Evolutionary conservation across 2,888 invertebrate genomes (phyloP).

Genomic region (Euplexia lucipara): DNA sequence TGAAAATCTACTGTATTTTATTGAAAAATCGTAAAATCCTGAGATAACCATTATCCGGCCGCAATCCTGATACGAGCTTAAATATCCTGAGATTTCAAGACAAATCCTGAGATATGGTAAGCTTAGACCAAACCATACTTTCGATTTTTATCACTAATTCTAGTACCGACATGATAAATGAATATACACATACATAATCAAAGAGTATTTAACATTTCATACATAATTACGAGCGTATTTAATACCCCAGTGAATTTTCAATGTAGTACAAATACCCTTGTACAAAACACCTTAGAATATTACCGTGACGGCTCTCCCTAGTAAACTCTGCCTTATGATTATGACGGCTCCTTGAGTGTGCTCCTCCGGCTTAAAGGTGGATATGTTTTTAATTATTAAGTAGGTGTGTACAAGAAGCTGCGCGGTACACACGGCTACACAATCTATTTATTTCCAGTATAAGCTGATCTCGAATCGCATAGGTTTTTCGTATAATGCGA

Average conservation of each 20-base stretch:
- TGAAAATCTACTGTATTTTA: too few species aligned
- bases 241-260: conserved; percentile 55
- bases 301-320: conserved; percentile 32
- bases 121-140: too few species aligned
- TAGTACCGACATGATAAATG: conserved; percentile 7
- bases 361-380: conserved; percentile 25
- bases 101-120: too few species aligned
- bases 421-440: too few species aligned
- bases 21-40: too few species aligned
- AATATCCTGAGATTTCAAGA: too few species aligned
- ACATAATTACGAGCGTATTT: conserved; percentile 40
- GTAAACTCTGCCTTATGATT: conserved; percentile 44
- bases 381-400: conserved; percentile 60
- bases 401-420: conserved; percentile 7
- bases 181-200: conserved; percentile 25
- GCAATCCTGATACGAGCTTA: too few species aligned
- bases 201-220: conserved; percentile 34
- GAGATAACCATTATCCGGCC: too few species aligned
- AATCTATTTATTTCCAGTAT: too few species aligned
- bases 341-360: conserved; percentile 51
- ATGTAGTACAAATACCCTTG: conserved; percentile 44
- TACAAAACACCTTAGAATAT: conserved; percentile 24
- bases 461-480: too few species aligned
- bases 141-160: too few species aligned
- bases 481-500: too few species aligned